These are phyloP conservation scores for Corythornis vintsioides DNA, from an alignment of 2,113 vertebrate genomes.

Conservation along the genomic window DNA sequence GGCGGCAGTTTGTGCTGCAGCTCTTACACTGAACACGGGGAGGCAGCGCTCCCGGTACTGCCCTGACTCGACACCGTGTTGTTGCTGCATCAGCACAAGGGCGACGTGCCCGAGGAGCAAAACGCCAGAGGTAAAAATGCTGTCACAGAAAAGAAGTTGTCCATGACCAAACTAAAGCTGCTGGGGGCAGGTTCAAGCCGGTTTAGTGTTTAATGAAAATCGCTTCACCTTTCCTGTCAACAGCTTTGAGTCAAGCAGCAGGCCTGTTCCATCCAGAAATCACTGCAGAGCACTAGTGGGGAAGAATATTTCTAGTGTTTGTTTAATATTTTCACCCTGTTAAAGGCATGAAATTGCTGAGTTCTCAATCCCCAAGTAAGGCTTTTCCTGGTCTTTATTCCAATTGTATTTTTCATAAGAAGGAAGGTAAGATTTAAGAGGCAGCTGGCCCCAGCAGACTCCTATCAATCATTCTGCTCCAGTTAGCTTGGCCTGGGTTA, in stretches of 20 bases:
- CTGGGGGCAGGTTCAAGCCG: not conserved
- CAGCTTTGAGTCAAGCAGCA: not conserved
- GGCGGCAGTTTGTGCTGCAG: not conserved
- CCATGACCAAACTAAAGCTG: not conserved
- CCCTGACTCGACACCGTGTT: not conserved
- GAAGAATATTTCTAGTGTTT: not conserved
- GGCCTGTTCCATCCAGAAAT: not conserved
- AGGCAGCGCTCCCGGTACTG: not conserved
- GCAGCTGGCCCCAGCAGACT: not conserved
- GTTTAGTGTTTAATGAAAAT: not conserved
- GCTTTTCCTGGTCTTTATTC: not conserved
- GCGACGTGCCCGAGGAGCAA: not conserved
- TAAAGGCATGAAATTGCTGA: not conserved
- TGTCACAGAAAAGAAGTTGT: not conserved
- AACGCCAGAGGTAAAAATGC: not conserved
- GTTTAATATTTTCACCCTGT: not conserved
- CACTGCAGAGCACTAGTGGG: not conserved
- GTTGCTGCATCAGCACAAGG: constrained; percentile 2
- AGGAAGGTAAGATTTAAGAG: not conserved
- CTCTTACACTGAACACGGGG: not conserved
- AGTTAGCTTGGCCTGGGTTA: too few relatives aligned
- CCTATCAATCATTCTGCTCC: not conserved
- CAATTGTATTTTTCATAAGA: not conserved
- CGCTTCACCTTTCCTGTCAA: not conserved
- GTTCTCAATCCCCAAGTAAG: not conserved